Base-by-base conservation (phyloP, 2,888 invertebrate genomes). In the Nomada ruficornis region DNA sequence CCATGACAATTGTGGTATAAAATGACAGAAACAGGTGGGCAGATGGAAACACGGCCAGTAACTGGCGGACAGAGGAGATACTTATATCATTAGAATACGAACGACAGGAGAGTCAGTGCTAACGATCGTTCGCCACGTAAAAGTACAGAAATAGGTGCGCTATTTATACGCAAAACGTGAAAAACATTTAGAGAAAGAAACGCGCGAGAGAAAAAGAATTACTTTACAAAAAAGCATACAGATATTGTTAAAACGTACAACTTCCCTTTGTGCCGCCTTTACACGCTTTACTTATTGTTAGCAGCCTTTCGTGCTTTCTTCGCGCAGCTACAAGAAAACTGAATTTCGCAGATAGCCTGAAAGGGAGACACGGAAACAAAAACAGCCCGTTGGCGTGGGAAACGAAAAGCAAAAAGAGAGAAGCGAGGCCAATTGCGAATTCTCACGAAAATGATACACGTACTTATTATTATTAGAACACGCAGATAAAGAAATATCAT, bases 21-120 rank as follows among this genome's bases (percentile, higher is more conserved):
- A 60, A 29, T 52, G 65, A 67, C 60, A 64, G 26, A 60, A 62
- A 71, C 77, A 62, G 65, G 23, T 36, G 78, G 59, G 29, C 20
- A 60, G 47, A 64, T 11, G 50, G 67, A 69, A 77, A 59, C 47
- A 55, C n/a, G 20, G 29, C 10, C 11, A 64, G 23, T 69, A 44
- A 64, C 44, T 44, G 60, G 42, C 44, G n/a, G 57, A 47, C 36
- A 36, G 11, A 13, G 54, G 36, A 29, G 42, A 54, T 54, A 65
- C 60, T 47, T 60, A 54, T 69, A 54, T 69, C 59, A 54, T 52
- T 52, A 20, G 42, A 47, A 50, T 65, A 42, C 26, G 64, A 55
- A 29, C 15, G 13, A 11, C 23, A 47, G 44, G 42, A 50, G 23
- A 68, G 59, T 67, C 57, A 67, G 20, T 20, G 26, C 15, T 29